Percentiles rank a stretch among this genome's conserved stretches.
Evolutionary conservation across 2,888 invertebrate species (phyloP).

Genomic region (Candidula unifasciata): DNA sequence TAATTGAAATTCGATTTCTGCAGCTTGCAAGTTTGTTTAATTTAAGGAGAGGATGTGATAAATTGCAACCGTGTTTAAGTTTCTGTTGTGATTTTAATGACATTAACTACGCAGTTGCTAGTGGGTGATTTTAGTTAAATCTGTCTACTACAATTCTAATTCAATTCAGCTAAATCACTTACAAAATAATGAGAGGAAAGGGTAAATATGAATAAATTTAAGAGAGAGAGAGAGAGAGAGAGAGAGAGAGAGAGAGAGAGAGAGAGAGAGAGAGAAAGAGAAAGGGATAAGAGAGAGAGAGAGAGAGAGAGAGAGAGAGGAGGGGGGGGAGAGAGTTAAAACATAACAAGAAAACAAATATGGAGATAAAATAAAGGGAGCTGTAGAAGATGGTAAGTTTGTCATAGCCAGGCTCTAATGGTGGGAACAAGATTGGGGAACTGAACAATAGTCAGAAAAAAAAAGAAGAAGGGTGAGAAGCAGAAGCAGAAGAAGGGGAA

Average conservation of each 20-base stretch:
- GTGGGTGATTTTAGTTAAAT: too few relatives aligned
- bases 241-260: conserved; percentile 5
- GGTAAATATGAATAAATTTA: too few relatives aligned
- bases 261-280: conserved; percentile 12
- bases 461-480: background rate
- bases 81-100: too few relatives aligned
- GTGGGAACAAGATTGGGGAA: conserved; percentile 21
- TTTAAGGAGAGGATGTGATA: too few relatives aligned
- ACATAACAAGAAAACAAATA: background rate
- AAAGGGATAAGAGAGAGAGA: conserved; percentile 1
- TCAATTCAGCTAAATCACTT: too few relatives aligned
- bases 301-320: background rate
- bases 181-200: background rate
- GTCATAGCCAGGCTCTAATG: conserved; percentile 21
- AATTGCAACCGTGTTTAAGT: too few relatives aligned
- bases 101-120: too few relatives aligned
- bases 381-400: conserved; percentile 31
- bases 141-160: too few relatives aligned
- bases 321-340: background rate
- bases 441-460: background rate
- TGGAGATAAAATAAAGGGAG: conserved; percentile 12
- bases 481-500: conserved; percentile 19
- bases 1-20: too few relatives aligned
- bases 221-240: background rate
- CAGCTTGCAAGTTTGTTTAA: too few relatives aligned